Base-by-base conservation (phyloP, 2,113 vertebrate species). In the Polypterus senegalus region DNA sequence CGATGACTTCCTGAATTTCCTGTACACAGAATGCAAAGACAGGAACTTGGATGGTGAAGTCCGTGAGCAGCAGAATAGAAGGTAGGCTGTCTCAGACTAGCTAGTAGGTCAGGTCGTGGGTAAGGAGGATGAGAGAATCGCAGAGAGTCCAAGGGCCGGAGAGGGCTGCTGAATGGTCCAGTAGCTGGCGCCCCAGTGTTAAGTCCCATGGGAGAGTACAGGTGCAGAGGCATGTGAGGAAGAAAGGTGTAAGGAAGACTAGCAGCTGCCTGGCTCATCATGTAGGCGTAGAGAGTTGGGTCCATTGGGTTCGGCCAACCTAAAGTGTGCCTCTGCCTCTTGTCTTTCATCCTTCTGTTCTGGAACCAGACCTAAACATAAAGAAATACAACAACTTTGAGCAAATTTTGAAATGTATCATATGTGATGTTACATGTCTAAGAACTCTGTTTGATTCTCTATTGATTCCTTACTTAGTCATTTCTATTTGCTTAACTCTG, bases 301-400 rank as follows among this genome's bases (percentile, higher is more conserved):
- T 73, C 77, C 9, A 84, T 64, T 3, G 71, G 71, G 53, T 77
- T 73, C 5, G 74, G 66, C 78, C 79, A 83, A 6, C 71, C 69
- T 56, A 83, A 27, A 27, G 76, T 66, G 63, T 75, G 75, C 59
- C 76, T 76, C 67, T 83, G 80, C 0, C 79, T 71, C 67, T 84
- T 83, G 61, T 83, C 79, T 62, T 87, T 88, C 82, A 79, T 87
- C 49, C 81, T 72, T 60, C 76, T 48, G 71, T 87, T 85, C 70
- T 87, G 85, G 64, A 84, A 83, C 77, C 80, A 85, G 43, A 84
- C 53, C 63, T 81, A 47, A 3, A 1, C 1, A 7, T 3, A 57
- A 45, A 62, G 63, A 54, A 0, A 9, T 0, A 49, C 57, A 56
- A 51, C 62, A 56, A 56, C 8, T 61, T 11, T n/a, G 7, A 57